These are phyloP conservation scores for Manacus vitellinus DNA, from an alignment of 2,113 vertebrate genomes.

Conservation along the genomic window DNA sequence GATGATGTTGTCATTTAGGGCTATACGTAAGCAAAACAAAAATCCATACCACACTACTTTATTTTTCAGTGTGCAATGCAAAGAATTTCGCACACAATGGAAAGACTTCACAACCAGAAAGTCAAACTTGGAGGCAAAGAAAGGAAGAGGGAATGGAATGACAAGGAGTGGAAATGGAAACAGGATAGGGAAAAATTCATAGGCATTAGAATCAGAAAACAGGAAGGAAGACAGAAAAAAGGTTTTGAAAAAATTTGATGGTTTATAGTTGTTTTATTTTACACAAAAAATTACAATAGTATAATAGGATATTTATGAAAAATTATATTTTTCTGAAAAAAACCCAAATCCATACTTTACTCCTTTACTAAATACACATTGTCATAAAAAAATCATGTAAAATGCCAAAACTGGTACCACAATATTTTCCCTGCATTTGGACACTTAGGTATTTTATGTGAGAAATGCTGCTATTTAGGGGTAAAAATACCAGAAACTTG, in stretches of 20 bases:
- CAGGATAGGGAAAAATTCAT: not conserved
- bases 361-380: not conserved
- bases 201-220: not conserved
- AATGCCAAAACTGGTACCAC: not conserved
- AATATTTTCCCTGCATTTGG: not conserved
- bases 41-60: not conserved
- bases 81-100: not conserved
- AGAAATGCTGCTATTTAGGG: not conserved
- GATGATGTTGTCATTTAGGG: not conserved
- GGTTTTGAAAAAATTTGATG: not conserved
- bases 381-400: not conserved
- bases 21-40: not conserved
- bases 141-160: not conserved
- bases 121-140: not conserved
- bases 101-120: not conserved
- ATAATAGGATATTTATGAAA: not conserved
- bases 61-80: not conserved
- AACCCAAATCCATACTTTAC: not conserved
- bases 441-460: not conserved
- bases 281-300: not conserved
- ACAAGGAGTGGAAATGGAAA: constrained; percentile 2
- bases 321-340: not conserved
- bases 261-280: not conserved
- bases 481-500: not conserved
- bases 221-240: not conserved